These are phyloP conservation scores for Melinaea marsaeus DNA, from an alignment of 2,888 invertebrate species.

Conservation along the genomic window DNA sequence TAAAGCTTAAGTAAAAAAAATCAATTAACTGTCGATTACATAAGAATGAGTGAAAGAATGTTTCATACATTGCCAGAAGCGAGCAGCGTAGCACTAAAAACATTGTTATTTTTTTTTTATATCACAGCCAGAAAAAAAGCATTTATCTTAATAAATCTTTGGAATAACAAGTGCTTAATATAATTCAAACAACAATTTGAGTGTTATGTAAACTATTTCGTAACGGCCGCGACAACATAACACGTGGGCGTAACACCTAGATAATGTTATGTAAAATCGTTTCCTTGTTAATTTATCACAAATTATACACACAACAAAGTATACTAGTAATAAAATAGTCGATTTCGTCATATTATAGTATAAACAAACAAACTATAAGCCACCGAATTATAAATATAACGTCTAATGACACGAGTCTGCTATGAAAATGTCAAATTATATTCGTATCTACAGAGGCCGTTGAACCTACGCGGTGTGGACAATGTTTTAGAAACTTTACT, in stretches of 20 bases:
- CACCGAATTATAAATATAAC: constrained; percentile 24
- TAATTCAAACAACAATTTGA: constrained; percentile 12
- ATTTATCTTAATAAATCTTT: not conserved
- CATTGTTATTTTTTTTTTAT: too few species aligned
- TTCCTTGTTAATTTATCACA: constrained; percentile 4
- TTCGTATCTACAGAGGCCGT: constrained; percentile 39
- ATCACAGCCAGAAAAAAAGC: too few species aligned
- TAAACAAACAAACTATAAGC: not conserved
- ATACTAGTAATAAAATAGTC: too few species aligned
- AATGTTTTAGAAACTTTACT: too few species aligned
- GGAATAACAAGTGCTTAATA: not conserved
- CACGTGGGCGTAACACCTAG: constrained; percentile 11
- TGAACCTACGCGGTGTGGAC: constrained; percentile 31
- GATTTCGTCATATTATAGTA: too few species aligned
- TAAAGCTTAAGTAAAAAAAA: too few species aligned
- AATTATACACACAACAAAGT: not conserved
- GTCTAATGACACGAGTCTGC: constrained; percentile 8
- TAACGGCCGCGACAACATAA: constrained; percentile 15
- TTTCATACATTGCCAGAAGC: too few species aligned
- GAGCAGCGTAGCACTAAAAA: too few species aligned
- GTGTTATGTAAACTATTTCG: constrained; percentile 19
- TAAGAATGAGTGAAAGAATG: too few species aligned
- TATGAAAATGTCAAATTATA: constrained; percentile 39
- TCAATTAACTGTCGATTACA: too few species aligned
- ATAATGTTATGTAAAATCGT: constrained; percentile 7